Evolutionary conservation across 2,113 vertebrate species (phyloP), one percentile per base, ranked within the genome.

Genomic region (Pelusios castaneus): DNA sequence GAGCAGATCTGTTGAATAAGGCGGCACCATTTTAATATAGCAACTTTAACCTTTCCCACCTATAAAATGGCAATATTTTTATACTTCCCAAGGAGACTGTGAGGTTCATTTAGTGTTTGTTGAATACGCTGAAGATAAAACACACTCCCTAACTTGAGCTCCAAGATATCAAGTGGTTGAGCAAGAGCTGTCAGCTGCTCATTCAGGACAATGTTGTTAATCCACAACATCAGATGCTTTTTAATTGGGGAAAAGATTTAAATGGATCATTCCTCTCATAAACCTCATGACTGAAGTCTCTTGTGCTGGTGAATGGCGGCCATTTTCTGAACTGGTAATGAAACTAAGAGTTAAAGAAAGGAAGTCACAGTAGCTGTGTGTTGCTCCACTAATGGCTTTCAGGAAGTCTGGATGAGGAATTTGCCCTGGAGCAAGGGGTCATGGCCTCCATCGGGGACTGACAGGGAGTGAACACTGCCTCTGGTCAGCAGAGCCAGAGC

Each of bases 81-180:
- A 75, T 93, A 80, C 82, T 78, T 94, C 78, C 43, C 49, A 94
- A 76, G 41, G 80, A 80, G 17, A 67, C 27, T 63, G 60, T 34
- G 60, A 34, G 60, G 60, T 16, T 14, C 34, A 63, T 17, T 34
- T 34, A 63, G 38, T 80, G 80, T 87, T 27, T 56, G 73, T 89
- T 95, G 49, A 90, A 95, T 19, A 91, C 10, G 56, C 80, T 89
- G 89, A 94, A 93, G 95, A 93, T 56, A 73, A 93, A 95, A 91
- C 77, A 91, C 34, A 43, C 21, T 31, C 56, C 29, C 12, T 47
- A 60, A 31, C 43, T 45, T 19, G 41, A 82, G 45, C 27, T 58
- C 19, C 47, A 87, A 77, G 0, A 0, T 76, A 70, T 63, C 43
- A 91, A 89, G 87, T 45, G 63, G 52, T 76, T 84, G 56, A 77